Percentiles rank a stretch among this genome's conserved stretches.
phyloP scores from a whole-genome alignment of 92 coral and sea anemone genomes.

The Montipora capitata region DNA sequence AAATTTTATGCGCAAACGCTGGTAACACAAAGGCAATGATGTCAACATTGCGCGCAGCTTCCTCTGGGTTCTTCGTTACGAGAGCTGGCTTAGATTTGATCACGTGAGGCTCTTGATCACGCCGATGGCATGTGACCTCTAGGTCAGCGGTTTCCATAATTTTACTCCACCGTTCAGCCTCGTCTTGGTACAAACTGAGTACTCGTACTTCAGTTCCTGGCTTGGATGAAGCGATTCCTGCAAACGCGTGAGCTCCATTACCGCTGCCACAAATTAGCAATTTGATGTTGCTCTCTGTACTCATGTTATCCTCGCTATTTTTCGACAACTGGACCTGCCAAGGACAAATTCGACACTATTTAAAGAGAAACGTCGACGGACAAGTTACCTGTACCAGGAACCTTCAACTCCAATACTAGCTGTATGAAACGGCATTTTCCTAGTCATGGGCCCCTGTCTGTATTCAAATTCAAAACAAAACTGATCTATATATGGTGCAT shows the following conservation, averaged over 20 bases:
- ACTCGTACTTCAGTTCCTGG: slow-evolving; percentile 70
- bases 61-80: slow-evolving; percentile 74
- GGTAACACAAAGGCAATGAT: slow-evolving; percentile 79
- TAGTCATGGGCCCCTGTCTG: too few relatives aligned
- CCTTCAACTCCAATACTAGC: too few relatives aligned
- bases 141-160: slow-evolving; percentile 49
- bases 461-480: too few relatives aligned
- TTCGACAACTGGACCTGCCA: too few relatives aligned
- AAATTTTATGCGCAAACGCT: slow-evolving; percentile 80
- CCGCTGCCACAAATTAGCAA: slow-evolving; percentile 75
- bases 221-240: slow-evolving; percentile 69
- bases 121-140: slow-evolving; percentile 46
- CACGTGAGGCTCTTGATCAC: slow-evolving; percentile 27
- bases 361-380: too few relatives aligned
- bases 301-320: not conserved
- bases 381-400: too few relatives aligned
- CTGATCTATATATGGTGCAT: too few relatives aligned
- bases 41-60: slow-evolving; percentile 82
- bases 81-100: slow-evolving; percentile 54
- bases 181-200: slow-evolving; percentile 70
- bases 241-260: slow-evolving; percentile 73
- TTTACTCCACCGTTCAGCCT: slow-evolving; percentile 79
- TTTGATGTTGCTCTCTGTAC: slow-evolving; percentile 10
- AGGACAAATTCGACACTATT: too few relatives aligned
- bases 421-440: too few relatives aligned